Evolutionary conservation across 2,113 vertebrate genomes (phyloP), one percentile per base, ranked within the genome.

Genomic region (Thalassoma bifasciatum): DNA sequence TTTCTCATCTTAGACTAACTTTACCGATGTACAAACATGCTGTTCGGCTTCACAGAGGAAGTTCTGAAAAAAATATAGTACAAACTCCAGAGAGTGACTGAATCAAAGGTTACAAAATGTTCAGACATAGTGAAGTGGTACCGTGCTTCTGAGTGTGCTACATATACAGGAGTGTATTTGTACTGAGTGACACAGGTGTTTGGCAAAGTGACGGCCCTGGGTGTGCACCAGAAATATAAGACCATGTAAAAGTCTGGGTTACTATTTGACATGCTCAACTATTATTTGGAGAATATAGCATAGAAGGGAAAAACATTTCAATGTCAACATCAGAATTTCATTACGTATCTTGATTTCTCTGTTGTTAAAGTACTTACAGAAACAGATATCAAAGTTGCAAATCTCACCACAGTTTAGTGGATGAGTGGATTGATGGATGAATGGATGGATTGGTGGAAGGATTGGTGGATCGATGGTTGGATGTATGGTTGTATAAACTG

Each of bases 91-190:
- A 92, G 89, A 91, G 84, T 66, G 83, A 86, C 70, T 72, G 79
- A 90, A 93, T 92, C 90, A 93, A 93, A 93, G 91, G 84, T 92
- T 91, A 93, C 92, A 90, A 92, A 91, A 93, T 91, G 92, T 91
- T 92, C 60, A 86, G 71, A 90, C 86, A 81, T 82, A 84, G 81
- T 40, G 52, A 78, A 79, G 81, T 77, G 51, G 53, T 76, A 71
- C 19, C 40, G 77, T 60, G 59, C 47, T 23, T 81, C 75, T 59
- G 67, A 70, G 67, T 38, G 66, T 8, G 26, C 38, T 73, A 61
- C 64, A 83, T 77, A 65, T 30, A 30, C 30, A 30, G 30, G 60
- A 75, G 59, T 68, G 8, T 36, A 46, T 26, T 63, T 71, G 52
- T 62, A 21, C 68, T 49, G 58, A n/a, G 34, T 74, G 56, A 8